Conservation (phyloP, 1,140 invertebrate genomes). For the Drosophila mauritiana region DNA sequence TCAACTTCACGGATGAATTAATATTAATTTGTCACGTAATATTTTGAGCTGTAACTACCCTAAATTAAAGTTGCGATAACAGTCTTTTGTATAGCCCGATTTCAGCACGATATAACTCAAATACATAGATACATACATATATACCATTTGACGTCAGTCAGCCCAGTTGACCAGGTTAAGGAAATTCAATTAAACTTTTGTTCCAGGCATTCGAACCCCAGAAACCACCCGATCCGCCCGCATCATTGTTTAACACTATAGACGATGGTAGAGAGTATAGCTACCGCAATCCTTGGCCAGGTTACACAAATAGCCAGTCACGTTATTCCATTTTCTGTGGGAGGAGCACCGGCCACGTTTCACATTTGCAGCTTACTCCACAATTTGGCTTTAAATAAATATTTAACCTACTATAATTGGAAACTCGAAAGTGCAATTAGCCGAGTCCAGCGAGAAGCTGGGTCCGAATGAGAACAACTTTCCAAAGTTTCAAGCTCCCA, state of each 20-base stretch:
- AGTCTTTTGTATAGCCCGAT: conserved; percentile 7
- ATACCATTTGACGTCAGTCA: conserved; percentile 45
- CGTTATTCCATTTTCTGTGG: conserved; percentile 43
- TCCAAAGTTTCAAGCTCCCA: conserved; percentile 39
- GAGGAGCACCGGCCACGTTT: conserved; percentile 31
- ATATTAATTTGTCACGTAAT: conserved; percentile 2
- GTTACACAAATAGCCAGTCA: conserved; percentile 67
- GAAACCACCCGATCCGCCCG: background rate
- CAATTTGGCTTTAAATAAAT: conserved; percentile 65
- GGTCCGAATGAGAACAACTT: conserved; percentile 18
- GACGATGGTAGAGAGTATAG: background rate
- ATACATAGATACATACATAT: conserved; percentile 3
- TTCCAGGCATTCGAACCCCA: background rate
- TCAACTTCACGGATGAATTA: too few species aligned
- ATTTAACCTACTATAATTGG: conserved; percentile 72
- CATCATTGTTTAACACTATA: conserved; percentile 42
- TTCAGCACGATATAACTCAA: background rate
- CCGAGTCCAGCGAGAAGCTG: conserved; percentile 10
- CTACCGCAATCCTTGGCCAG: conserved; percentile 13
- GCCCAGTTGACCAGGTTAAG: conserved; percentile 41
- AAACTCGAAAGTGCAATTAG: conserved; percentile 70
- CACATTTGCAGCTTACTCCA: conserved; percentile 42
- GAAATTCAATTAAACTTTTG: conserved; percentile 78
- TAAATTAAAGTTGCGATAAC: conserved; percentile 9
- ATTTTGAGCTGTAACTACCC: background rate